Base-by-base conservation (phyloP, 1,140 invertebrate species). In the Amphibalanus amphitrite region DNA sequence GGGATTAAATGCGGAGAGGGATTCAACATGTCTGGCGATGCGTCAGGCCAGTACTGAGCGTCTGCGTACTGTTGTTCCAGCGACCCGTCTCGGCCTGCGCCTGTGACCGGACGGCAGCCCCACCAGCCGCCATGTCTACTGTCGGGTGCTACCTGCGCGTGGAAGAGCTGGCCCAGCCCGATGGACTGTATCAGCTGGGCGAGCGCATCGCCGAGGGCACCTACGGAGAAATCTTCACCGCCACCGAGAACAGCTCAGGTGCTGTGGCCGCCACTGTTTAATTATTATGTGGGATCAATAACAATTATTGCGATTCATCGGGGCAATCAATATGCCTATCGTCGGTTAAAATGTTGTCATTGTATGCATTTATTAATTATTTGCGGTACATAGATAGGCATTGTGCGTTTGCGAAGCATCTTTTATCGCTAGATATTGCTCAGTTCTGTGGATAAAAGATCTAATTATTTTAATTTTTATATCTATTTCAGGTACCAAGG, bases 151-250 rank as follows among this genome's bases (percentile, higher is more conserved):
- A 59, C 47, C 47, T 59, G 47, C 47, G 47, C 13, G 87, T 97
- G 94, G 79, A 95, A 91, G 78, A 97, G 86, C 79, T 97, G 90
- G 82, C 94, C 91, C 83, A 97, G 93, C 86, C 96, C 96, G 84
- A 97, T 94, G 93, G 96, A 86, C n/a, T 72, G 25, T 92, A 88
- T 78, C 80, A 81, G 0, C 79, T 92, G 0, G 85, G 84, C 28
- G 84, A 86, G 28, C 79, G 86, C 69, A 84, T 92, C 10, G 89
- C 89, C 8, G 82, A 84, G 0, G 90, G 90, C 3, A 86, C 90
- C 6, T 90, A 87, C 78, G 88, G 87, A 1, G 85, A 88, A 71
- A 89, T 93, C 20, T 88, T 86, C 79, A 84, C 85, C 71, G 92
- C 90, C 0, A 84, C 81, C 29, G 90, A 95, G 79, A 85, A 85